A percentile compares a stretch with the other conserved stretches of the same genome.
Evolutionary conservation across 2,113 vertebrate species (phyloP).

Genomic region (Odontophorus gujanensis): DNA sequence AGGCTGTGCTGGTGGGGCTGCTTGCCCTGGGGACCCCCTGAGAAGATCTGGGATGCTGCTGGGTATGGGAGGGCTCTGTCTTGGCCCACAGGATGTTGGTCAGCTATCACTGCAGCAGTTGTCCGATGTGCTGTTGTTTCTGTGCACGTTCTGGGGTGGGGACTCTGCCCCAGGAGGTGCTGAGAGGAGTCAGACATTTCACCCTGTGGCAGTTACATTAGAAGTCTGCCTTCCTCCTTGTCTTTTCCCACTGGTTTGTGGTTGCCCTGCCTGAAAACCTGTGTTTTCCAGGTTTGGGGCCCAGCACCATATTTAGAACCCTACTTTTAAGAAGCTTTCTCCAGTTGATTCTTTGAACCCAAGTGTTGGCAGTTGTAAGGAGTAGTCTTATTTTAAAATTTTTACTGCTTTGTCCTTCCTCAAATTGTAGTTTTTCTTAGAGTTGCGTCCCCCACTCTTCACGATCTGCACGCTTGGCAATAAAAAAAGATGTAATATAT

Average conservation of each 20-base stretch:
- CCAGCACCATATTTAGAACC: constrained; percentile 58
- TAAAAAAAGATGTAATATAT: constrained; percentile 83
- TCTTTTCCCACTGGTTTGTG: background rate
- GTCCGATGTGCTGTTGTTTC: background rate
- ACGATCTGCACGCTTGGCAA: constrained; percentile 79
- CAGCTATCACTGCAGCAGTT: background rate
- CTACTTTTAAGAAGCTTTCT: constrained; percentile 54
- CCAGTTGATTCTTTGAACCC: constrained; percentile 62
- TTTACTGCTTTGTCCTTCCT: constrained; percentile 71
- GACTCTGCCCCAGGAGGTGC: background rate
- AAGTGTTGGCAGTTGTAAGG: constrained; percentile 75
- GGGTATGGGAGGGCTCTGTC: too few species aligned
- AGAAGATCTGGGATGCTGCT: background rate
- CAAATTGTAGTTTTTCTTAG: constrained; percentile 71
- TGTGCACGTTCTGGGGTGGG: background rate
- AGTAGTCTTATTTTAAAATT: constrained; percentile 69
- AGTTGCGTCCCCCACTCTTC: constrained; percentile 69
- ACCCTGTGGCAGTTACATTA: background rate
- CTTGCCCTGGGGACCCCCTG: background rate
- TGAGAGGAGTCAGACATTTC: background rate
- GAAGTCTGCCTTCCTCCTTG: background rate
- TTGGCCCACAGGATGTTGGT: background rate
- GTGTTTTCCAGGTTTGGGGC: constrained; percentile 32
- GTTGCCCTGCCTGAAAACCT: background rate
- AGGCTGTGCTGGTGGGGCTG: background rate